A percentile compares a stretch with the other conserved stretches of the same genome.
These are phyloP conservation scores for Sarcophaga peregrina DNA, from an alignment of 1,140 invertebrate species.

Conservation along the genomic window DNA sequence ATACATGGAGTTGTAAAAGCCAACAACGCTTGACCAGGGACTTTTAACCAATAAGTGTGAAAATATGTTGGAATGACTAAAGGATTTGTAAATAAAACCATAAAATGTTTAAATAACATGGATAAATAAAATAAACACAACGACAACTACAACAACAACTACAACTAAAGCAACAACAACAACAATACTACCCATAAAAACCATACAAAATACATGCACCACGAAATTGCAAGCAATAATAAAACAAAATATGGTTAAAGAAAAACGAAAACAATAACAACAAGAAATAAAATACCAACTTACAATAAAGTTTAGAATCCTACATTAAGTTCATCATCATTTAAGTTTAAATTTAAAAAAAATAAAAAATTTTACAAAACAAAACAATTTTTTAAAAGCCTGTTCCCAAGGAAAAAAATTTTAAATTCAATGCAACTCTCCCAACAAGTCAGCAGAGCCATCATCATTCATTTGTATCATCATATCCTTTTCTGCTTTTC, in stretches of 20 bases:
- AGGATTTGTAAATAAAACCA: constrained; percentile 30
- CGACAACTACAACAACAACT: not conserved
- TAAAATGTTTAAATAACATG: constrained; percentile 34
- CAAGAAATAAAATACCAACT: not conserved
- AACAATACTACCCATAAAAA: not conserved
- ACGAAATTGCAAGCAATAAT: not conserved
- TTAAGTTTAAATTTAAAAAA: too few relatives aligned
- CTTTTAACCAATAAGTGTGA: constrained; percentile 36
- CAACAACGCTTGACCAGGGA: not conserved
- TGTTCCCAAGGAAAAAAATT: too few relatives aligned
- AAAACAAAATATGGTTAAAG: not conserved
- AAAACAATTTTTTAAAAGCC: too few relatives aligned
- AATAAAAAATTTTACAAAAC: too few relatives aligned
- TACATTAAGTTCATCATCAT: too few relatives aligned
- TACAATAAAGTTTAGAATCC: too few relatives aligned
- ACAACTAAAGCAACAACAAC: not conserved
- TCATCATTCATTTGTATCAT: too few relatives aligned
- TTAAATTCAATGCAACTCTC: too few relatives aligned
- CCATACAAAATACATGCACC: not conserved
- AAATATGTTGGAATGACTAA: constrained; percentile 33
- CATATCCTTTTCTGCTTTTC: too few relatives aligned
- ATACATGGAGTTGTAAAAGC: too few relatives aligned
- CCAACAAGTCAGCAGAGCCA: too few relatives aligned
- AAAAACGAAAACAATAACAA: not conserved
- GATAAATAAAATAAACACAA: not conserved